Percentiles rank a stretch among this genome's conserved stretches.
Conservation (phyloP, 2,888 invertebrate species). For the Hypena proboscidalis region DNA sequence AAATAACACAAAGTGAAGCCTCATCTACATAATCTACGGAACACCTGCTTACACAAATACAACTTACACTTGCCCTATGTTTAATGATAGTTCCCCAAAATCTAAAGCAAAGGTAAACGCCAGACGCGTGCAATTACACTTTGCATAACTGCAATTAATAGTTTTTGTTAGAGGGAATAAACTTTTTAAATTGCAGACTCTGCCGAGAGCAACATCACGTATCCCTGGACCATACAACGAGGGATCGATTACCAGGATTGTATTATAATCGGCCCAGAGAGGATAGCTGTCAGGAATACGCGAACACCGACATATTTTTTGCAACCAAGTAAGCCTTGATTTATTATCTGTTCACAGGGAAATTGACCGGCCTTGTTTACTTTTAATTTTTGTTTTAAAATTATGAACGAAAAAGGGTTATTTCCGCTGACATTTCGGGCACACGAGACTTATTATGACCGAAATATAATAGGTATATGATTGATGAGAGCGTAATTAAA, state of each 20-base stretch:
- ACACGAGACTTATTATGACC: no score
- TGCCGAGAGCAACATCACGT: slow-evolving; percentile 74
- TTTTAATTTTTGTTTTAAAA: slow-evolving; percentile 37
- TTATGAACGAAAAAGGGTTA: neutral
- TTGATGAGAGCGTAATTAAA: no score
- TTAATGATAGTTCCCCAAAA: no score
- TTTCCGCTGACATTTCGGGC: no score
- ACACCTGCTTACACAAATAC: no score
- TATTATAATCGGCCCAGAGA: slow-evolving; percentile 69
- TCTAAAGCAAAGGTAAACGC: slow-evolving; percentile 16
- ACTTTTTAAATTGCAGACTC: slow-evolving; percentile 60
- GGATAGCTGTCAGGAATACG: slow-evolving; percentile 70
- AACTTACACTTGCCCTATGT: no score
- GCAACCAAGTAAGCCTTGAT: slow-evolving; percentile 62
- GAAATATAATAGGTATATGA: no score
- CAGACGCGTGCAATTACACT: slow-evolving; percentile 27
- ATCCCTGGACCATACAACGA: slow-evolving; percentile 60
- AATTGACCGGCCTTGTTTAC: slow-evolving; percentile 4
- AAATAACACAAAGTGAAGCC: no score
- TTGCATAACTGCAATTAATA: slow-evolving; percentile 24
- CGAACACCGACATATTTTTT: slow-evolving; percentile 70
- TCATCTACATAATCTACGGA: no score
- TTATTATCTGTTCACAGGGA: slow-evolving; percentile 14
- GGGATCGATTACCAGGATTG: slow-evolving; percentile 72
- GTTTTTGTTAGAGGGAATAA: neutral